Conservation (phyloP, 2,888 invertebrate genomes). For the Melieria omissa region DNA sequence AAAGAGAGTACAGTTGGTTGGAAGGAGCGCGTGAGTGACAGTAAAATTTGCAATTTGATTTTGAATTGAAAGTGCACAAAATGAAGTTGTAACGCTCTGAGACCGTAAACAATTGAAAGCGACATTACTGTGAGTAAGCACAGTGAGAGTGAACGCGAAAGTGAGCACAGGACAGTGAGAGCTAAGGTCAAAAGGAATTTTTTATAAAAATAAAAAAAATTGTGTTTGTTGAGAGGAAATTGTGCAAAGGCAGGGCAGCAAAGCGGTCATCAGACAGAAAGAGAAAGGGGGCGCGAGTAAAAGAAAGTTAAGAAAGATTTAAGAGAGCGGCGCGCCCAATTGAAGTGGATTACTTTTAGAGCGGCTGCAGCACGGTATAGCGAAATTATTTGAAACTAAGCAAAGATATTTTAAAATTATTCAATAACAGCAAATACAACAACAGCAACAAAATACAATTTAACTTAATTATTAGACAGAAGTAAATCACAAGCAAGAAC, state of each 20-base stretch:
- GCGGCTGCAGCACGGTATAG: slow-evolving; percentile 8
- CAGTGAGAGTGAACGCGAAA: too few relatives aligned
- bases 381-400: slow-evolving; percentile 25
- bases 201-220: too few relatives aligned
- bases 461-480: slow-evolving; percentile 8
- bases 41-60: slow-evolving; percentile 6
- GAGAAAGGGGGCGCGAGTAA: slow-evolving; percentile 19
- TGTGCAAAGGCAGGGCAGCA: too few relatives aligned
- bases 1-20: slow-evolving; percentile 1
- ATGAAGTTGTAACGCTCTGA: background rate
- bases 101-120: too few relatives aligned
- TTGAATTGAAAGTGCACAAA: slow-evolving; percentile 7
- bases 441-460: slow-evolving; percentile 15
- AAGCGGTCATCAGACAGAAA: background rate
- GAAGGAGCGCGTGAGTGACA: background rate
- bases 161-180: too few relatives aligned
- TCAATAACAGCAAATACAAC: slow-evolving; percentile 6
- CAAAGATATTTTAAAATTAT: slow-evolving; percentile 22
- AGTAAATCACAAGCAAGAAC: slow-evolving; percentile 11
- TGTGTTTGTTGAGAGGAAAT: too few relatives aligned
- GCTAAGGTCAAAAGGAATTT: too few relatives aligned
- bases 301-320: slow-evolving; percentile 10
- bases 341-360: background rate
- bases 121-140: too few relatives aligned
- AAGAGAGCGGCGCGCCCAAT: background rate